Percentiles rank a stretch among this genome's conserved stretches.
These are phyloP conservation scores for Paratilapia polleni DNA, from an alignment of 2,113 vertebrate genomes.

Conservation along the genomic window DNA sequence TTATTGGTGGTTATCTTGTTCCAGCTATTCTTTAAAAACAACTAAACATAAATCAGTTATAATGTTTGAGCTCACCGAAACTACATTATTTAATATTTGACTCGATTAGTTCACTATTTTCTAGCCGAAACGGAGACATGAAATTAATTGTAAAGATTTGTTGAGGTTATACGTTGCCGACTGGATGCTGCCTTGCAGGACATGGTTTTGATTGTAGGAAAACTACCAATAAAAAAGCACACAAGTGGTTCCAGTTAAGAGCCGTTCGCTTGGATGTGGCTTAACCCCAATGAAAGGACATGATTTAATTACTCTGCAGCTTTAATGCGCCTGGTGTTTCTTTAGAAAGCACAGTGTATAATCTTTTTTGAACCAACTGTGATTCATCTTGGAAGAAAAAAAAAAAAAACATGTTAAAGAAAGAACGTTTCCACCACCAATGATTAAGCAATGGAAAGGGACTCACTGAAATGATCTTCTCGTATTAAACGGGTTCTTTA, in stretches of 20 bases:
- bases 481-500: conserved; percentile 6
- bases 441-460: conserved; percentile 51
- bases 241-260: conserved; percentile 82
- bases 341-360: conserved; percentile 79
- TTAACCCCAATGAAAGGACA: conserved; percentile 82
- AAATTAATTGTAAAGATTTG: conserved; percentile 64
- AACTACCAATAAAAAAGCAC: conserved; percentile 80
- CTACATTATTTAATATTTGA: neutral
- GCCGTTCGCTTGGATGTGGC: conserved; percentile 79
- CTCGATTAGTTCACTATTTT: conserved; percentile 8
- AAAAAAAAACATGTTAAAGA: conserved; percentile 52
- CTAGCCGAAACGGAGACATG: neutral
- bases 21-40: conserved; percentile 4
- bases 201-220: conserved; percentile 75
- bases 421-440: conserved; percentile 39
- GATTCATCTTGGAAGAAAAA: conserved; percentile 69
- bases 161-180: conserved; percentile 52
- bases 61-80: neutral
- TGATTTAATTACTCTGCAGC: conserved; percentile 83
- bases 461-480: conserved; percentile 17
- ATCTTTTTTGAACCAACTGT: conserved; percentile 74
- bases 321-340: conserved; percentile 81
- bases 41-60: neutral
- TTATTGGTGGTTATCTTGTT: neutral
- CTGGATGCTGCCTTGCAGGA: conserved; percentile 67